phyloP scores from a whole-genome alignment of 2,797 vertebrate species.

The Epinephelus awoara region DNA sequence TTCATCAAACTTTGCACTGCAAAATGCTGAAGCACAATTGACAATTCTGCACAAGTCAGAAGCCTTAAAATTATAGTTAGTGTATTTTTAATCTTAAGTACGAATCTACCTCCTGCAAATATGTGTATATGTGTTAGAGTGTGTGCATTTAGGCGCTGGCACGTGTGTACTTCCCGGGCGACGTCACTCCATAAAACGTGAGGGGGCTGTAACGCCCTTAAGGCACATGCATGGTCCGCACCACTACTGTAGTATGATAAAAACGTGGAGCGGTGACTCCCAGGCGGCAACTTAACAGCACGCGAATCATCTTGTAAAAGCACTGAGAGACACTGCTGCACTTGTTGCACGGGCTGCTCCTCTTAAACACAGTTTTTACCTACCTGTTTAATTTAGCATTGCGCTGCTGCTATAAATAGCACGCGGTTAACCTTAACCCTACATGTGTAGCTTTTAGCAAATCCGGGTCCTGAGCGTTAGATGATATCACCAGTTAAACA shows the following conservation, averaged over 20 bases:
- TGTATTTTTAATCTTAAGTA: not conserved
- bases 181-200: conserved; percentile 45
- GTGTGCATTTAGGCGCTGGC: conserved; percentile 10
- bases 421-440: not conserved
- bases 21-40: conserved; percentile 1
- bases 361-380: not conserved
- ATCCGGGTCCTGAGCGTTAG: not conserved
- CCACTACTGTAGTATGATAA: not conserved
- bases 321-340: not conserved
- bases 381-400: not conserved
- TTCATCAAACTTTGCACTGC: not conserved
- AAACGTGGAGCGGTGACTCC: not conserved
- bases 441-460: not conserved
- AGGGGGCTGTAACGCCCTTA: conserved; percentile 5
- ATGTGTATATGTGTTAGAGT: not conserved
- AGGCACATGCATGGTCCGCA: conserved; percentile 41
- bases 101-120: not conserved
- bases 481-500: not conserved
- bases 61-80: too few species aligned
- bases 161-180: conserved; percentile 26
- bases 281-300: not conserved
- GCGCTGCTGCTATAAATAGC: conserved; percentile 50
- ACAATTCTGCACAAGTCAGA: not conserved
- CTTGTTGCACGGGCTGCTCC: not conserved
- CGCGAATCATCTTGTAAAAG: not conserved